Conservation (phyloP, 2,113 vertebrate species). For the rabbit (Oryctolagus cuniculus) region mOryCun1.1 NC_091432.1:65732501-65733000, state of each 20-base stretch:
- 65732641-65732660: background rate
- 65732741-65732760: background rate
- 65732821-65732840: background rate
- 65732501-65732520: background rate
- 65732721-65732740: background rate
- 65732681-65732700: background rate
- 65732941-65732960: background rate
- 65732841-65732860: background rate
- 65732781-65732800: background rate
- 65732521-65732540: background rate
- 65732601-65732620: background rate
- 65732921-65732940: background rate
- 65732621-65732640: background rate
- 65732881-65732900: background rate
- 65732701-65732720: background rate
- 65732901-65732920: background rate
- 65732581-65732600: background rate
- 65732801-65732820: background rate
- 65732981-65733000: background rate
- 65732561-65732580: background rate
- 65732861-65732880: background rate
- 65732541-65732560: background rate
- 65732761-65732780: background rate
- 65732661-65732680: background rate
- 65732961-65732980: background rate